phyloP scores from a whole-genome alignment of 2,113 vertebrate species.

The Daphoenositta chrysoptera region DNA sequence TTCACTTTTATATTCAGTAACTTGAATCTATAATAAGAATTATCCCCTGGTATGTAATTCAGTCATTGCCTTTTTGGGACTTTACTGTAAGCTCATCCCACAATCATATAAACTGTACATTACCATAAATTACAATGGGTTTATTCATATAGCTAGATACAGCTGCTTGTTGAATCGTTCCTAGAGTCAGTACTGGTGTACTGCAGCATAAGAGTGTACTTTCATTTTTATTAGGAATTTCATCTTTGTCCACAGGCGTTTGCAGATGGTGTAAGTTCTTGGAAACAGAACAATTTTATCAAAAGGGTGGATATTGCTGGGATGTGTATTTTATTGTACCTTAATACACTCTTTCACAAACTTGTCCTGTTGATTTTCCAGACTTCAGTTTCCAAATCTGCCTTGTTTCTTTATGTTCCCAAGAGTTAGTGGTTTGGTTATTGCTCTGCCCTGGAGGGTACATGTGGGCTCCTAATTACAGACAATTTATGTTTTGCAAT shows the following conservation, averaged over 20 bases:
- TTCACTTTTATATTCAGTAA: not conserved
- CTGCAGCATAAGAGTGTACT: not conserved
- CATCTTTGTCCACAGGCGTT: not conserved
- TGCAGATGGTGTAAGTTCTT: not conserved
- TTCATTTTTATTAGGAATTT: not conserved
- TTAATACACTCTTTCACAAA: not conserved
- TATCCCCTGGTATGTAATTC: not conserved
- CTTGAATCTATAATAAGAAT: not conserved
- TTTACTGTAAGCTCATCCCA: not conserved
- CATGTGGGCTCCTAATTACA: conserved; percentile 4
- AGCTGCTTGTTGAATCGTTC: not conserved
- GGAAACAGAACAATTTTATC: not conserved
- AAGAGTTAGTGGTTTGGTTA: not conserved
- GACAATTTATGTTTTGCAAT: not conserved
- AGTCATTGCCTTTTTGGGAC: not conserved
- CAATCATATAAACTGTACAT: not conserved
- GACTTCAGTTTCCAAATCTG: not conserved
- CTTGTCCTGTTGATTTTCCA: not conserved
- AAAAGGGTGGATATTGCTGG: not conserved
- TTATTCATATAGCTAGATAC: not conserved
- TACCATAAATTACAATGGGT: not conserved
- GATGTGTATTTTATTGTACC: not conserved
- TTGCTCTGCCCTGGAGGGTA: not conserved
- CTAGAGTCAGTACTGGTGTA: not conserved
- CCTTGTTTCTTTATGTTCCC: not conserved